A percentile compares a stretch with the other conserved stretches of the same genome.
phyloP scores from a whole-genome alignment of 2,888 invertebrate genomes.

The Biston betularia region DNA sequence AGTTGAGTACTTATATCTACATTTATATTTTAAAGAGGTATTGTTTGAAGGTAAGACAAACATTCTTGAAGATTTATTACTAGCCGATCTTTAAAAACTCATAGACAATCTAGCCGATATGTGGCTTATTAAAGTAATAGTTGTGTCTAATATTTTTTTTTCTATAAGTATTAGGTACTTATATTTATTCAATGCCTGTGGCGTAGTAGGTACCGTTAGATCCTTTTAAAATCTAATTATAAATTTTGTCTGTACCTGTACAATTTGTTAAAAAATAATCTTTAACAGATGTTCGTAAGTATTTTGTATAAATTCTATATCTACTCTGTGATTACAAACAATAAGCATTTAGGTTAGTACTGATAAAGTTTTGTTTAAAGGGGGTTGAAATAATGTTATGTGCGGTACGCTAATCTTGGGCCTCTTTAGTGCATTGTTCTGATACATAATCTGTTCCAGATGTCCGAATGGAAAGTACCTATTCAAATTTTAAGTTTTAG shows the following conservation, averaged over 20 bases:
- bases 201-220: background rate
- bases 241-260: too few relatives aligned
- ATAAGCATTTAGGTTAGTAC: background rate
- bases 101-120: too few relatives aligned
- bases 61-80: too few relatives aligned
- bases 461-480: conserved; percentile 15
- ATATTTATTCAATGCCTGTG: too few relatives aligned
- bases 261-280: background rate
- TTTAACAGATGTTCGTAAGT: background rate
- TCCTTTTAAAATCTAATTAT: too few relatives aligned
- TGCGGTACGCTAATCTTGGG: background rate
- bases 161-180: too few relatives aligned
- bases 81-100: too few relatives aligned
- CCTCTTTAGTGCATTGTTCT: conserved; percentile 5
- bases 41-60: too few relatives aligned
- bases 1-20: background rate
- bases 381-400: conserved; percentile 23
- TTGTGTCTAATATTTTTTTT: too few relatives aligned
- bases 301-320: background rate
- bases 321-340: background rate
- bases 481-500: conserved; percentile 18
- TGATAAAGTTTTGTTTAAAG: conserved; percentile 1
- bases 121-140: too few relatives aligned
- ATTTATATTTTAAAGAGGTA: background rate
- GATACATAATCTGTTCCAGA: conserved; percentile 32